Evolutionary conservation across 2,797 vertebrate species (phyloP).

Genomic region (Dipus sagitta): DNA sequence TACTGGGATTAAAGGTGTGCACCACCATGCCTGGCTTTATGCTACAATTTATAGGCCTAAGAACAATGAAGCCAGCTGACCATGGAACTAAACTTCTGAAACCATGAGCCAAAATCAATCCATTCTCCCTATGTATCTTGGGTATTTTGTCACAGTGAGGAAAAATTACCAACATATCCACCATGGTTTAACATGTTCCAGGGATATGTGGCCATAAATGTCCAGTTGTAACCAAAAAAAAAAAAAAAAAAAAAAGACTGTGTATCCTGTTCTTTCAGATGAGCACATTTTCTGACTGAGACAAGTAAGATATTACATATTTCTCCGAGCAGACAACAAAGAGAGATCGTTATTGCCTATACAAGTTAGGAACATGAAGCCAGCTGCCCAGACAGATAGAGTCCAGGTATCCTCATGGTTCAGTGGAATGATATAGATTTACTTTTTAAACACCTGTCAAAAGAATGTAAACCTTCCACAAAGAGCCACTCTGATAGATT

Average conservation of each 20-base stretch:
- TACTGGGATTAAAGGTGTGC: too few species aligned
- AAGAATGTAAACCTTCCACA: neutral
- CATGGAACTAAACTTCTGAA: neutral
- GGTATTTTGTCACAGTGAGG: neutral
- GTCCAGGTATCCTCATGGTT: neutral
- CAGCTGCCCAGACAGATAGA: neutral
- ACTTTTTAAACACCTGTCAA: slow-evolving; percentile 5
- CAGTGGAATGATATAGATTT: neutral
- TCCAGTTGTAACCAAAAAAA: neutral
- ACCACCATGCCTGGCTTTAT: too few species aligned
- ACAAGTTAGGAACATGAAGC: neutral
- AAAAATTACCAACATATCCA: neutral
- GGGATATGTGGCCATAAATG: neutral
- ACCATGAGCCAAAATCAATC: neutral
- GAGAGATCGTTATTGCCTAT: neutral
- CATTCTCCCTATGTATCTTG: neutral
- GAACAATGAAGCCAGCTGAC: neutral
- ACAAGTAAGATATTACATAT: neutral
- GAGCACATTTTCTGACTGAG: neutral
- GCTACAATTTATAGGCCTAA: neutral
- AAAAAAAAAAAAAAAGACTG: too few species aligned
- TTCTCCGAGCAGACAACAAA: neutral
- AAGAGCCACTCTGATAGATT: neutral
- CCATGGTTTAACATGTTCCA: neutral
- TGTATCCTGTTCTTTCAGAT: neutral